Base-by-base conservation (phyloP, 2,888 invertebrate species). In the Latheticus oryzae region DNA sequence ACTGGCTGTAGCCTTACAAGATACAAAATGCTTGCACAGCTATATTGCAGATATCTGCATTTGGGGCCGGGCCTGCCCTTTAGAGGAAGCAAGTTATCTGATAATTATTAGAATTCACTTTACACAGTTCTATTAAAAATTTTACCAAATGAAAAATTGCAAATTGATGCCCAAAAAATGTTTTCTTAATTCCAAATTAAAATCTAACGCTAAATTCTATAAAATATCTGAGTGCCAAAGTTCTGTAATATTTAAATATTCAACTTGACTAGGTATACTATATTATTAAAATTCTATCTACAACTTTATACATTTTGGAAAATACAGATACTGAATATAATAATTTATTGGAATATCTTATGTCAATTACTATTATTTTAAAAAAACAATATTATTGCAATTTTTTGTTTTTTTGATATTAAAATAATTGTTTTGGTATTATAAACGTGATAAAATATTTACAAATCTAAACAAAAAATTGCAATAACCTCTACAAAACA, bases 1-100 rank as follows among this genome's bases (percentile, higher is more conserved):
- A 75, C 67, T 72, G 73, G 74, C 75, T 61, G 73, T 68, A 71
- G 74, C 76, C 74, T 75, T 70, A 71, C 64, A 66, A 69, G 64
- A 71, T 56, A 67, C 64, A 71, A 70, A 73, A 70, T 68, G 68
- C 70, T 65, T 64, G 70, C 72, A 68, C 70, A 71, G 71, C 68
- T 23, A 54, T 68, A 62, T 60, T 61, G 66, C 26, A 28, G 28
- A 28, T 7, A 9, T 28, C 65, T 68, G 64, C 61, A 52, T 57
- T 60, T 64, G 60, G 66, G 67, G 65, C 65, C 68, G 71, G 72
- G 68, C 69, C 66, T 55, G 55, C 53, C 63, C 3, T 19, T 28
- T 63, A 73, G 74, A 76, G 75, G 76, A 77, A 76, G 75, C 75
- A 71, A 71, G 66, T 71, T 50, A 60, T 64, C 42, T 48, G 51